Evolutionary conservation across 2,797 vertebrate genomes (phyloP), one percentile per base, ranked within the genome.

Genomic region (Syncerus caffer): DNA sequence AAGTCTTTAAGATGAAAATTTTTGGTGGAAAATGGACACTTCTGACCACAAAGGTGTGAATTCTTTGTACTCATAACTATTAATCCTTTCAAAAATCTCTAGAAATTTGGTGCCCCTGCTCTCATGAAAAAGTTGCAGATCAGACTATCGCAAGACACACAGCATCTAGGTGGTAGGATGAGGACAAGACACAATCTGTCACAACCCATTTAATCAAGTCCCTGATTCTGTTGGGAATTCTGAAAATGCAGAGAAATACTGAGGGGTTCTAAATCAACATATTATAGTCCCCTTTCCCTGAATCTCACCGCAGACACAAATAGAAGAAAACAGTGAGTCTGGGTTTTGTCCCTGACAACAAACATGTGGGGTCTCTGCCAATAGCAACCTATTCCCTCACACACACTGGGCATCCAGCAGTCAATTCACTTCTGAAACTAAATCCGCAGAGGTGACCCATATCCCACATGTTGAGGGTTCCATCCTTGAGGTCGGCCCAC

Each of bases 221-320:
- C 10, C 2, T 13, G 19, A 23, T 74, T 74, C 21, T 74, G 34
- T 21, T 0, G 0, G 21, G 1, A 74, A 74, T 25, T 74, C 67
- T 74, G 6, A 42, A 74, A 74, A 13, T 42, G 67, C 67, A 74
- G 67, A 74, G 10, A 74, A 38, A 0, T 74, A 7, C 5, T 74
- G 34, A 74, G 21, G 67, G 1, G 3, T 74, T 74, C 67, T 25
- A 21, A 42, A 11, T 13, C 67, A 38, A 13, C 34, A 42, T 74
- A 74, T 5, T 38, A 74, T 38, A 42, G 19, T 25, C 3, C 9
- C 11, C 21, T 74, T 11, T 42, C 34, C 34, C 34, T 38, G 34
- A 38, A 13, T 6, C 67, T 74, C 34, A 42, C 21, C 11, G 34
- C 17, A 71, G 19, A 38, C 9, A 71, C 19, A 71, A 71, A 23